phyloP scores from a whole-genome alignment of 2,113 vertebrate species.

The Thamnaconus septentrionalis region DNA sequence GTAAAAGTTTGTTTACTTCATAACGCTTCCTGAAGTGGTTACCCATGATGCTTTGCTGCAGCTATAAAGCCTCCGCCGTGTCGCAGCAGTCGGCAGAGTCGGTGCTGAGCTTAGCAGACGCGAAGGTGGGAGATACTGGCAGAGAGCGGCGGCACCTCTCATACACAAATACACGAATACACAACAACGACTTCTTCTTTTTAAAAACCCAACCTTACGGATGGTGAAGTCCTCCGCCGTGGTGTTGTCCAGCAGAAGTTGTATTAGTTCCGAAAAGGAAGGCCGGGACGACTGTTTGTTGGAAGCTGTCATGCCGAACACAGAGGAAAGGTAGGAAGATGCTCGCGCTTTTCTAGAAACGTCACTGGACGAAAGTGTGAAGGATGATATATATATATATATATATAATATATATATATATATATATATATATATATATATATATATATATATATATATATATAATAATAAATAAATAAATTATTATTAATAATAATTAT shows the following conservation, averaged over 20 bases:
- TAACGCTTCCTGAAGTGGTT: constrained; percentile 2
- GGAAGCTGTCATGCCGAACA: constrained; percentile 71
- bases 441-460: no score
- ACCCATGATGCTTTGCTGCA: constrained; percentile 54
- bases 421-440: no score
- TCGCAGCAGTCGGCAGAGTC: rapidly evolving
- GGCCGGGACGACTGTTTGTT: constrained; percentile 34
- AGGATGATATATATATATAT: not conserved
- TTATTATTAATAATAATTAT: no score
- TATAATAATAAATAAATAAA: no score
- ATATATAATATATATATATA: no score
- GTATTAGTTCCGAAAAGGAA: constrained; percentile 56
- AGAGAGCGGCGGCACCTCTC: no score
- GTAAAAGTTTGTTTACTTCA: constrained; percentile 7
- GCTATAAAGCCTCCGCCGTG: constrained; percentile 25
- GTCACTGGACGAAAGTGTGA: not conserved
- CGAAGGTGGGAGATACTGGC: rapidly evolving
- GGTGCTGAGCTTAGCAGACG: rapidly evolving
- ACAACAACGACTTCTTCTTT: not conserved
- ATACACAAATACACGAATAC: not conserved
- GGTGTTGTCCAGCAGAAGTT: constrained; percentile 53
- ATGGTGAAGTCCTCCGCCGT: constrained; percentile 67
- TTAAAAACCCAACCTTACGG: constrained; percentile 6
- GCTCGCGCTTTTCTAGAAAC: not conserved
- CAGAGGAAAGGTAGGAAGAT: constrained; percentile 75